Evolutionary conservation across 2,888 invertebrate genomes (phyloP).

Genomic region (Drosophila greeni): DNA sequence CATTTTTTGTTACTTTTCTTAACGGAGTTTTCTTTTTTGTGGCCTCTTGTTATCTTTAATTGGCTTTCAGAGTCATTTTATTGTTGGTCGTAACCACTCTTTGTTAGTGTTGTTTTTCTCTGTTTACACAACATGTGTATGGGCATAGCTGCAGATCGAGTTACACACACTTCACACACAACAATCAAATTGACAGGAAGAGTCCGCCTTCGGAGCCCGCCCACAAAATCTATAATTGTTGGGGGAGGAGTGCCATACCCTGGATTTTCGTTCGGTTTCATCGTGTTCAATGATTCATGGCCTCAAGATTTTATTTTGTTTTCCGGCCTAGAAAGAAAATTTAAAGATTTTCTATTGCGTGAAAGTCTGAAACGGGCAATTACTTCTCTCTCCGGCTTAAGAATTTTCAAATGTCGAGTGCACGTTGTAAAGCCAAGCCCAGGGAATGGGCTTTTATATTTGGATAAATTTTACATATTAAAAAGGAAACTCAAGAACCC

Average conservation of each 20-base stretch:
- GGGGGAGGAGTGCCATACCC: constrained; percentile 37
- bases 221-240: constrained; percentile 59
- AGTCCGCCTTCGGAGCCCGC: constrained; percentile 32
- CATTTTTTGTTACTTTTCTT: constrained; percentile 32
- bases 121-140: constrained; percentile 48
- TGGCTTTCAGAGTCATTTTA: constrained; percentile 62
- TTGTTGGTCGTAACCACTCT: constrained; percentile 49
- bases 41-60: constrained; percentile 69
- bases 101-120: constrained; percentile 13
- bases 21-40: constrained; percentile 26
- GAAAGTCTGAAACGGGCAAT: constrained; percentile 17
- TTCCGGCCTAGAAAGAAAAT: constrained; percentile 21
- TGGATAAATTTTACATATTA: not conserved
- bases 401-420: constrained; percentile 5
- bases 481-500: not conserved
- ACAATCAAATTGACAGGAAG: constrained; percentile 33
- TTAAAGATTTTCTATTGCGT: constrained; percentile 13
- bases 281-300: constrained; percentile 69
- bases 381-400: constrained; percentile 10
- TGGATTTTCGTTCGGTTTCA: constrained; percentile 3
- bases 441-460: constrained; percentile 1
- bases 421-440: not conserved
- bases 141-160: constrained; percentile 55
- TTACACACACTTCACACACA: constrained; percentile 30
- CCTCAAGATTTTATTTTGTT: constrained; percentile 60